Evolutionary conservation across 2,797 vertebrate genomes (phyloP).

Genomic region (Yasuhikotakia modesta): DNA sequence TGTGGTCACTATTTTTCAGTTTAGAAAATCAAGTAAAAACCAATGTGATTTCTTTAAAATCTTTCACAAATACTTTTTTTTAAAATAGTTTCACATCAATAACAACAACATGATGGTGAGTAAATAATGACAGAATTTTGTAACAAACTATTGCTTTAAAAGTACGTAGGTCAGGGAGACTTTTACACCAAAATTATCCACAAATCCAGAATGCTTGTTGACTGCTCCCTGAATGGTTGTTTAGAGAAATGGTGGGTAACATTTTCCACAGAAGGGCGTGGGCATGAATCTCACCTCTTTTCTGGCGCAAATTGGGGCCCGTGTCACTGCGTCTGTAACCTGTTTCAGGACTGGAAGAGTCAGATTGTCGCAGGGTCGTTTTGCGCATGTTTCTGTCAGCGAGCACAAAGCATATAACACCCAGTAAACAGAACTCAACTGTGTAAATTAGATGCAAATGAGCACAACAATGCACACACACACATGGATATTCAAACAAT

Average conservation of each 20-base stretch:
- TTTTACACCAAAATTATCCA: constrained; percentile 1
- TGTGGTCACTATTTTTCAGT: too few relatives aligned
- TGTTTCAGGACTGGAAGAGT: constrained; percentile 83
- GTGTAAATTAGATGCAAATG: neutral
- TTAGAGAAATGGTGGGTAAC: neutral
- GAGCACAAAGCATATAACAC: constrained; percentile 40
- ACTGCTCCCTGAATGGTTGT: neutral
- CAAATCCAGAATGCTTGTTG: constrained; percentile 1
- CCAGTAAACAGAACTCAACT: neutral
- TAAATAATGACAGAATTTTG: too few relatives aligned
- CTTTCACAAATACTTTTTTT: too few relatives aligned
- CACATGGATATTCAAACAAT: neutral
- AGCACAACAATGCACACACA: neutral
- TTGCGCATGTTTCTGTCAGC: constrained; percentile 81
- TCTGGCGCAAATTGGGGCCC: constrained; percentile 83
- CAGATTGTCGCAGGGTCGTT: constrained; percentile 78
- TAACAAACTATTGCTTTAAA: neutral
- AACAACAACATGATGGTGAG: too few relatives aligned
- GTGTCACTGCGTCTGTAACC: constrained; percentile 80
- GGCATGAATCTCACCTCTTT: constrained; percentile 79
- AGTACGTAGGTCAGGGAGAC: neutral
- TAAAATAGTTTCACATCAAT: too few relatives aligned
- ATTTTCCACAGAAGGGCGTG: neutral
- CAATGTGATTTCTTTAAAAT: too few relatives aligned
- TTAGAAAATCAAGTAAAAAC: too few relatives aligned